These are phyloP conservation scores for Tetanocera ferruginea DNA, from an alignment of 2,888 invertebrate genomes.

Conservation along the genomic window DNA sequence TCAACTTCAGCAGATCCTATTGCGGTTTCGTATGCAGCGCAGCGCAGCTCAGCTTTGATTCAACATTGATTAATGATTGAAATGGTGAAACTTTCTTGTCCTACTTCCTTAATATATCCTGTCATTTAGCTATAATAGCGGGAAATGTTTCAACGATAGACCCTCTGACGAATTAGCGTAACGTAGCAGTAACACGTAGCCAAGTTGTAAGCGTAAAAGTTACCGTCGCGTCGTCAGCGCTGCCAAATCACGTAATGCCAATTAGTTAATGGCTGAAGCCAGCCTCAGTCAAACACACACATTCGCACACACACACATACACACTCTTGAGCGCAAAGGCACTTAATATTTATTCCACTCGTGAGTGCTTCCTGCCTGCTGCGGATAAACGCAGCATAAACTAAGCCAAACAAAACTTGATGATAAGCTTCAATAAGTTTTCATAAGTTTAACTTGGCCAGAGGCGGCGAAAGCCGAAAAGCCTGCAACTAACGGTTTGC, in stretches of 20 bases:
- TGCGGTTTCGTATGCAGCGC: background rate
- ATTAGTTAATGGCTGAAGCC: constrained; percentile 57
- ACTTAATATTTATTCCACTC: constrained; percentile 26
- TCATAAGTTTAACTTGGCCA: background rate
- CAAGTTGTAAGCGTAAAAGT: too few relatives aligned
- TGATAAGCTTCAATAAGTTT: constrained; percentile 22
- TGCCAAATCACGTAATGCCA: constrained; percentile 58
- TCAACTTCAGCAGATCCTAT: background rate
- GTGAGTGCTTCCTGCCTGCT: background rate
- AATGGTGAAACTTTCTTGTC: constrained; percentile 41
- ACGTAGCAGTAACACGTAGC: background rate
- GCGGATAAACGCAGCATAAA: background rate
- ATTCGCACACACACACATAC: constrained; percentile 1
- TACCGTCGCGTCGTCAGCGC: constrained; percentile 6
- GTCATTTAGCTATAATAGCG: constrained; percentile 60
- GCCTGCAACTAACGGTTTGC: background rate
- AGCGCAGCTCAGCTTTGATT: constrained; percentile 48
- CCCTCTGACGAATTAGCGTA: background rate
- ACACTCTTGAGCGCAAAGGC: background rate
- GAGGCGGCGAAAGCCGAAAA: constrained; percentile 10
- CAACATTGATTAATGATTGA: constrained; percentile 57
- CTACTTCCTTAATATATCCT: constrained; percentile 51
- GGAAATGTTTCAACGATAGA: constrained; percentile 55
- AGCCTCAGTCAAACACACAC: constrained; percentile 43
- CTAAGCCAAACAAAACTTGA: background rate